A percentile compares a stretch with the other conserved stretches of the same genome.
Conservation (phyloP, 2,797 vertebrate genomes). For the Siniperca undulata region DNA sequence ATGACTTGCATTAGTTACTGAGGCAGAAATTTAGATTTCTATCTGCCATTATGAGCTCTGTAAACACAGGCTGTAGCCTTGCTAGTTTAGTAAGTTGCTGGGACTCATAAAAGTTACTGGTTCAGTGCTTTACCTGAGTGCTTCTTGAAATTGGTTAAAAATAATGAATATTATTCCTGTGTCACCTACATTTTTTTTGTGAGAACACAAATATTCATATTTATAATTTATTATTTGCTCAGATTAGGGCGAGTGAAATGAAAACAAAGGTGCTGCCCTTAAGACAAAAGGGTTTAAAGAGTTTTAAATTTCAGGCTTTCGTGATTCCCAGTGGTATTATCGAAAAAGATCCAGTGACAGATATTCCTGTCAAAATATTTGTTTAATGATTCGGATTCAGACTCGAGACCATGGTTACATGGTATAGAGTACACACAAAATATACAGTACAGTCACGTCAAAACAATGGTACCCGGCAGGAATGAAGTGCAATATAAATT, state of each 20-base stretch:
- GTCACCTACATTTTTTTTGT: constrained; percentile 2
- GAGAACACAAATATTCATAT: not conserved
- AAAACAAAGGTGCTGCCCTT: constrained; percentile 7
- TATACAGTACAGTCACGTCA: not conserved
- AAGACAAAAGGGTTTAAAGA: constrained; percentile 3
- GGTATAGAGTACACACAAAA: not conserved
- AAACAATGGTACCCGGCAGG: not conserved
- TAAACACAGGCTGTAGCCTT: constrained; percentile 31
- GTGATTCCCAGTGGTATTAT: not conserved
- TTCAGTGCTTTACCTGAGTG: not conserved
- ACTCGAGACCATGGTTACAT: not conserved
- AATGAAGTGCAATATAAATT: constrained; percentile 3
- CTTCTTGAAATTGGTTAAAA: constrained; percentile 17
- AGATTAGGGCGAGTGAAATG: constrained; percentile 7
- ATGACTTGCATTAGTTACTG: constrained; percentile 65
- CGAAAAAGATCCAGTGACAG: not conserved
- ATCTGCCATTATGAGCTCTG: constrained; percentile 46
- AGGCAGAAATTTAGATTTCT: constrained; percentile 65
- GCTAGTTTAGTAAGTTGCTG: constrained; percentile 24
- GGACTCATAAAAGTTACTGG: constrained; percentile 9
- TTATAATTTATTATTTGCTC: not conserved
- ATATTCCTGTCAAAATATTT: not conserved
- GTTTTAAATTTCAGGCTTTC: not conserved
- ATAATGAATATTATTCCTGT: not conserved
- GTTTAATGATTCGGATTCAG: not conserved